phyloP scores from a whole-genome alignment of 2,888 invertebrate genomes.

The Fabriciana adippe region DNA sequence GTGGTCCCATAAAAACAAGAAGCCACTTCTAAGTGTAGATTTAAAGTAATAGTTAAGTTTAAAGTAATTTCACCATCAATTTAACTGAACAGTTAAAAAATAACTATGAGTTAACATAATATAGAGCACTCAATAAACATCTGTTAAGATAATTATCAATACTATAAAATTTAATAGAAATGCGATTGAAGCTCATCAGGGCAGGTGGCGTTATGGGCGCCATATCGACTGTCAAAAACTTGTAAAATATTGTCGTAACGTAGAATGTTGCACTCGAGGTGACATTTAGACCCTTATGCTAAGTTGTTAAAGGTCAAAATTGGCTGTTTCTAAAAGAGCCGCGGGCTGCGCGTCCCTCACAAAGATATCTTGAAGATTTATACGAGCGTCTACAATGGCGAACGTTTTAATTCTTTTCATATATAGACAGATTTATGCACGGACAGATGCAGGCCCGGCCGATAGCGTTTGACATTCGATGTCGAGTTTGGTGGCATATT shows the following conservation, averaged over 20 bases:
- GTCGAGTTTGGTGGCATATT: conserved; percentile 31
- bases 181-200: conserved; percentile 48
- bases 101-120: no score
- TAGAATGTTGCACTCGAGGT: conserved; percentile 1
- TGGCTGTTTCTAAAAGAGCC: conserved; percentile 55
- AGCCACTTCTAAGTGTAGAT: no score
- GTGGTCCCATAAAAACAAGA: no score
- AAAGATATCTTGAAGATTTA: conserved; percentile 81
- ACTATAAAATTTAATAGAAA: conserved; percentile 35
- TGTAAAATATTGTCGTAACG: conserved; percentile 83
- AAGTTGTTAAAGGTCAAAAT: conserved; percentile 15
- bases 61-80: no score
- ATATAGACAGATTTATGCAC: conserved; percentile 77
- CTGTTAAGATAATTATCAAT: neutral
- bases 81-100: no score
- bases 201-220: conserved; percentile 81
- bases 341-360: conserved; percentile 71
- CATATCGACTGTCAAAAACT: conserved; percentile 86
- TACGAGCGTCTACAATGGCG: conserved; percentile 77
- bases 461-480: conserved; percentile 67
- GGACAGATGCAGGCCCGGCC: conserved; percentile 69
- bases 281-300: conserved; percentile 10
- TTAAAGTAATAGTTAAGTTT: no score
- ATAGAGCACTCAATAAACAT: no score
- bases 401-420: conserved; percentile 82